phyloP scores from a whole-genome alignment of 92 coral and sea anemone species.

The Hydrozoanthus gracilis region DNA sequence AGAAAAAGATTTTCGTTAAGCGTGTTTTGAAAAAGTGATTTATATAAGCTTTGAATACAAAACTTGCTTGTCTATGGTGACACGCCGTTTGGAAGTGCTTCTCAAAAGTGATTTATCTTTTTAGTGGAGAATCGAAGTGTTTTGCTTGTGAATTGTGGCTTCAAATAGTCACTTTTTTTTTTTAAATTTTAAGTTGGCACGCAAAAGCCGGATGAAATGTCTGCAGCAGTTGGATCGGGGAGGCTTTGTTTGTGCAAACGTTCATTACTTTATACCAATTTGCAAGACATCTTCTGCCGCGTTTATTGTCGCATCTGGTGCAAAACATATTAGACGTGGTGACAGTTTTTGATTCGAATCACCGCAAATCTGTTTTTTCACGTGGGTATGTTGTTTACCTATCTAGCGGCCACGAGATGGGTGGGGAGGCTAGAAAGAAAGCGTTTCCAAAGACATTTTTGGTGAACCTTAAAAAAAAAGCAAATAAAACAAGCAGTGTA shows the following conservation, averaged over 20 bases:
- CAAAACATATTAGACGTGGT: slow-evolving; percentile 10
- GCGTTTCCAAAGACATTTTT: slow-evolving; percentile 24
- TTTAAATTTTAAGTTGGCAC: background rate
- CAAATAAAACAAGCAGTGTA: background rate
- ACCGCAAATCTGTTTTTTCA: background rate
- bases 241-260: slow-evolving; percentile 28
- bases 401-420: background rate
- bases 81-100: too few species aligned
- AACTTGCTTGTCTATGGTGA: background rate
- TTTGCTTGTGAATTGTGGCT: too few species aligned
- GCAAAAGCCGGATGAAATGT: slow-evolving; percentile 1
- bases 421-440: background rate
- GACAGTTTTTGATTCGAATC: slow-evolving; percentile 15
- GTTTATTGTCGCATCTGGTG: slow-evolving; percentile 14
- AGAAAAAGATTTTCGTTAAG: background rate
- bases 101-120: too few species aligned
- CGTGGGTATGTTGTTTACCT: slow-evolving; percentile 13
- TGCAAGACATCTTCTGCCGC: slow-evolving; percentile 21
- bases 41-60: background rate
- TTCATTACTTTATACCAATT: background rate
- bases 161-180: too few species aligned
- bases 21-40: background rate
- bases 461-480: background rate
- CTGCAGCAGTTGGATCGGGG: background rate
- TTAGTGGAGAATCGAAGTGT: too few species aligned